Evolutionary conservation across 2,113 vertebrate genomes (phyloP).

Genomic region (Acinonyx jubatus): DNA sequence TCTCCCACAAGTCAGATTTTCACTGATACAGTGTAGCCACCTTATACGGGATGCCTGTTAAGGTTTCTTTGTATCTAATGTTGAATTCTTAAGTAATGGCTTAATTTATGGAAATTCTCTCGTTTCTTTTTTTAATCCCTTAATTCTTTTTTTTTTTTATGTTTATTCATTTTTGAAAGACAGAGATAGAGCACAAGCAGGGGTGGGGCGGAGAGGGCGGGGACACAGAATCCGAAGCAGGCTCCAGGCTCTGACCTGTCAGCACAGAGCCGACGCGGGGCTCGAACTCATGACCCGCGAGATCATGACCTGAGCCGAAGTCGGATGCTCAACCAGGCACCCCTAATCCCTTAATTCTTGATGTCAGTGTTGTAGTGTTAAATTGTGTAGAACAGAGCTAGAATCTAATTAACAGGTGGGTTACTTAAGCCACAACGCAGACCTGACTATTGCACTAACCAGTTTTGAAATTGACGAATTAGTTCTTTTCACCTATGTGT

Average conservation of each 20-base stretch:
- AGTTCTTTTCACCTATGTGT: neutral
- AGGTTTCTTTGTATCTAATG: neutral
- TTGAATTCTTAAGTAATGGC: neutral
- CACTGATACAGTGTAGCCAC: neutral
- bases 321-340: no score
- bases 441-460: neutral
- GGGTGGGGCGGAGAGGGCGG: rapidly evolving
- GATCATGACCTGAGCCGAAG: no score
- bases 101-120: neutral
- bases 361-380: neutral
- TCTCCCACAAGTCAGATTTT: neutral
- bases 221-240: no score
- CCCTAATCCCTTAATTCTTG: neutral
- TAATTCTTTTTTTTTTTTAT: neutral
- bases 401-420: neutral
- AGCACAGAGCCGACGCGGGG: no score
- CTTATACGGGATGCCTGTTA: neutral
- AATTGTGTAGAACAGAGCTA: neutral
- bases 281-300: no score
- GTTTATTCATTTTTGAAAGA: no score
- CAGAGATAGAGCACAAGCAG: no score
- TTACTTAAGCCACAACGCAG: neutral
- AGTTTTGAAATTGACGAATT: neutral
- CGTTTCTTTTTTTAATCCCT: neutral
- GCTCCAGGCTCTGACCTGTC: no score